Evolutionary conservation across 2,888 invertebrate genomes (phyloP).

Genomic region (Aphodius sticticus): DNA sequence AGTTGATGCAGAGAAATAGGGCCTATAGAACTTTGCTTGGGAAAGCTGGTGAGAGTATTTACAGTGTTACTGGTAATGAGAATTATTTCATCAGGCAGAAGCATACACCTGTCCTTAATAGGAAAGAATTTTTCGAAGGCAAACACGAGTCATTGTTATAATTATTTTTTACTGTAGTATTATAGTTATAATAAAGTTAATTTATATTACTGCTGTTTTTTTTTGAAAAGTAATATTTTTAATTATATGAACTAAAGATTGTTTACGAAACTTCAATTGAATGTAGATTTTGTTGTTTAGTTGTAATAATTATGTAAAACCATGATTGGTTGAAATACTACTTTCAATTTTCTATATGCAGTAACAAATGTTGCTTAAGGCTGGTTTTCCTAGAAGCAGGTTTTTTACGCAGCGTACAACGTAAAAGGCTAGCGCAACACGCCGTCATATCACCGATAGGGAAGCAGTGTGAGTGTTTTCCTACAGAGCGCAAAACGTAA

Average conservation of each 20-base stretch:
- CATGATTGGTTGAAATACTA: too few relatives aligned
- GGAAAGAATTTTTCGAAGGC: constrained; percentile 72
- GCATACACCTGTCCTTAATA: constrained; percentile 69
- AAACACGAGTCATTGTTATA: constrained; percentile 7
- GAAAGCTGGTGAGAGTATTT: constrained; percentile 67
- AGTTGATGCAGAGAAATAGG: constrained; percentile 75
- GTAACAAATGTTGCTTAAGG: too few relatives aligned
- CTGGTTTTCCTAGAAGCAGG: too few relatives aligned
- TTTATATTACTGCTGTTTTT: background rate
- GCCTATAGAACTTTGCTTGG: constrained; percentile 75
- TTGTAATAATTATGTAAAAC: too few relatives aligned
- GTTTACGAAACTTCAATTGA: background rate
- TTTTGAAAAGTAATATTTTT: background rate
- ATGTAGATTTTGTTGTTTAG: too few relatives aligned
- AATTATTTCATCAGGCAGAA: constrained; percentile 71
- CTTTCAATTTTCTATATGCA: too few relatives aligned
- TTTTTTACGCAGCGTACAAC: too few relatives aligned
- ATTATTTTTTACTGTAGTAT: constrained; percentile 5
- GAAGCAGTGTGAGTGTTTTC: too few relatives aligned
- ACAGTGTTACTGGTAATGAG: constrained; percentile 75
- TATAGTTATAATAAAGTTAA: constrained; percentile 12
- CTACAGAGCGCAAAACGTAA: too few relatives aligned
- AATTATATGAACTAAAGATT: background rate
- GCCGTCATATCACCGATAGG: too few relatives aligned
- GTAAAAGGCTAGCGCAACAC: too few relatives aligned